Percentiles rank a stretch among this genome's conserved stretches.
These are phyloP conservation scores for Ectobius pallidus DNA, from an alignment of 2,888 invertebrate species.

Conservation along the genomic window DNA sequence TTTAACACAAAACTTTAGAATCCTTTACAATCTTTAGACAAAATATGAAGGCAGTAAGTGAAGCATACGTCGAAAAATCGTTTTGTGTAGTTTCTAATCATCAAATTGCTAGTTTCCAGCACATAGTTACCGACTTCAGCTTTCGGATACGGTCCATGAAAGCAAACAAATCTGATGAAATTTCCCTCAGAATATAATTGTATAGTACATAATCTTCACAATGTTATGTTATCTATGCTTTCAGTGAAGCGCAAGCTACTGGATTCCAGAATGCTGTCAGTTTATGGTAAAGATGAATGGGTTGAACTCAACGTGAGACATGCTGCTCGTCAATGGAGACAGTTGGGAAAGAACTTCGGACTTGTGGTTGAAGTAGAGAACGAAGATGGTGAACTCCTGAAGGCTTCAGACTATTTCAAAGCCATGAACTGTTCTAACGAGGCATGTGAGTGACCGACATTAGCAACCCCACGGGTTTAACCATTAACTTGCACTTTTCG, in stretches of 20 bases:
- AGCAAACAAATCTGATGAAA: too few species aligned
- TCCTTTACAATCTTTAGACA: too few species aligned
- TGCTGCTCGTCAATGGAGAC: conserved; percentile 56
- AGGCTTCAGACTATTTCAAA: conserved; percentile 60
- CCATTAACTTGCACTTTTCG: neutral
- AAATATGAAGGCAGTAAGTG: too few species aligned
- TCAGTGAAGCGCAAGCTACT: conserved; percentile 57
- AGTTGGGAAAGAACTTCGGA: conserved; percentile 55
- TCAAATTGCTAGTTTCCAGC: too few species aligned
- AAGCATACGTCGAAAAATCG: too few species aligned
- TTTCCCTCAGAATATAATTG: too few species aligned
- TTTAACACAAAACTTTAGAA: too few species aligned
- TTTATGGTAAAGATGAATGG: conserved; percentile 53
- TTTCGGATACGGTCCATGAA: too few species aligned
- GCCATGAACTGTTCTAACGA: conserved; percentile 58
- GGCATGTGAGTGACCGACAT: conserved; percentile 55
- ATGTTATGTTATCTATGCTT: too few species aligned
- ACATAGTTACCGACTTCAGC: too few species aligned
- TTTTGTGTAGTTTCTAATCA: too few species aligned
- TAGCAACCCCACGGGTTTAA: conserved; percentile 3
- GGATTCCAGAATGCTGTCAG: conserved; percentile 57
- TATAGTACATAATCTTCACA: too few species aligned
- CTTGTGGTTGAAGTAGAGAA: conserved; percentile 64
- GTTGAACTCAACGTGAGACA: conserved; percentile 59
- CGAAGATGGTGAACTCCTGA: conserved; percentile 60